A percentile compares a stretch with the other conserved stretches of the same genome.
Conservation (phyloP, 1,140 invertebrate genomes). For the Zaprionus davidi region DNA sequence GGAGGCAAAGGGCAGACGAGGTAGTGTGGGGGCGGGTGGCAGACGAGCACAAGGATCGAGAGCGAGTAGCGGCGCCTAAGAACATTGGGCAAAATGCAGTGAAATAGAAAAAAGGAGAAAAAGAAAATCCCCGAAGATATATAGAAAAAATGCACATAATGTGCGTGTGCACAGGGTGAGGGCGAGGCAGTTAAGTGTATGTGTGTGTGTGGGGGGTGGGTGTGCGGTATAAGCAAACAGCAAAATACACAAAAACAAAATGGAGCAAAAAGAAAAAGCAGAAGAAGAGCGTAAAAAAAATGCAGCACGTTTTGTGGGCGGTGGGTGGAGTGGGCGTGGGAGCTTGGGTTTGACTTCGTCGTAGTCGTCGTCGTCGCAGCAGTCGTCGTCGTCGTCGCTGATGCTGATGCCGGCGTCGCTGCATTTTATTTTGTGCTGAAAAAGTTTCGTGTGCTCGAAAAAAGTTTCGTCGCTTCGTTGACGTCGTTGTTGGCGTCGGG, state of each 20-base stretch:
- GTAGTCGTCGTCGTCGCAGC: constrained; percentile 11
- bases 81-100: constrained; percentile 81
- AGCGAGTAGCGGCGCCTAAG: constrained; percentile 70
- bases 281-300: constrained; percentile 65
- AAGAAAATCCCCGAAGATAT: constrained; percentile 6
- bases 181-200: constrained; percentile 15
- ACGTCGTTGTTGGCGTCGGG: constrained; percentile 69
- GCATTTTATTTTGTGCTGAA: constrained; percentile 83
- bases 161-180: constrained; percentile 51
- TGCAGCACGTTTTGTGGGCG: constrained; percentile 34
- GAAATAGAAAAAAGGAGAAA: constrained; percentile 26
- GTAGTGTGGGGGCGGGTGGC: constrained; percentile 3
- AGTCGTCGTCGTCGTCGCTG: neutral
- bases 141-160: constrained; percentile 64
- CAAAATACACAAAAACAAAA: constrained; percentile 83
- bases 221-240: constrained; percentile 56
- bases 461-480: constrained; percentile 83
- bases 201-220: constrained; percentile 32
- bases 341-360: constrained; percentile 30
- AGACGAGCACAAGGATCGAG: constrained; percentile 35
- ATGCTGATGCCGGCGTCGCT: constrained; percentile 60
- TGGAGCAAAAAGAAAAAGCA: constrained; percentile 60
- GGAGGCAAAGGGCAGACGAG: neutral
- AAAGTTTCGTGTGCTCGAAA: constrained; percentile 84
- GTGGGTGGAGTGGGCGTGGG: constrained; percentile 18